Base-by-base conservation (phyloP, 2,888 invertebrate genomes). In the Apamea epomidion region DNA sequence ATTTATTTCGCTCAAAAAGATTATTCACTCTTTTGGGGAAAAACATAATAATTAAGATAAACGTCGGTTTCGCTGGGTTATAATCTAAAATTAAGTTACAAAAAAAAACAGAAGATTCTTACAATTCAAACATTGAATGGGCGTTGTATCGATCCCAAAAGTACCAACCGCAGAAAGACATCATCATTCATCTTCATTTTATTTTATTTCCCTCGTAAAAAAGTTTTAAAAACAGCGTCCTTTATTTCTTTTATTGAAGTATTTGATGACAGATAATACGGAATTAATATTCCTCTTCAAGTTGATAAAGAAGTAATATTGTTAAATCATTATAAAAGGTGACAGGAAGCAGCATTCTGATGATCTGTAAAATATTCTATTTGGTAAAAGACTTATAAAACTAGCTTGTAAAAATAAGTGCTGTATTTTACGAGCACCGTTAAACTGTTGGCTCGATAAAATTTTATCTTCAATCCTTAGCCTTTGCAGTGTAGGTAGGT, bases 361-460 rank as follows among this genome's bases (percentile, higher is more conserved):
- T 90, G 91, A 92, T 82, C 89, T 91, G 91, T 91, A 91, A 92
- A 93, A 93, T 94, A 93, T 93, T 92, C 91, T 90, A 88, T 90
- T 89, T 91, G 90, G 86, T 90, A 82, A 79, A 86, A 87, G 82
- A 87, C 76, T 82, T 93, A 92, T 94, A 93, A 94, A 94, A 93
- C 92, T 93, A 92, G 93, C 93, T 94, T 93, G 93, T 93, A 94
- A 93, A 94, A 94, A 93, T 94, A 93, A 94, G 91, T 92, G 91
- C 91, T 91, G 85, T 90, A 88, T 90, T 96, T 96, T 95, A 96
- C 93, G 95, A 92, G 79, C 82, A 83, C 80, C 90, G 92, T 93
- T 95, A 95, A 95, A 95, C 93, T 95, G 94, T 94, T 93, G 93
- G 93, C 93, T 92, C 94, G 92, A 95, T 95, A 95, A 94, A 95